Evolutionary conservation across 2,113 vertebrate species (phyloP).

Genomic region (Dasyprocta punctata): DNA sequence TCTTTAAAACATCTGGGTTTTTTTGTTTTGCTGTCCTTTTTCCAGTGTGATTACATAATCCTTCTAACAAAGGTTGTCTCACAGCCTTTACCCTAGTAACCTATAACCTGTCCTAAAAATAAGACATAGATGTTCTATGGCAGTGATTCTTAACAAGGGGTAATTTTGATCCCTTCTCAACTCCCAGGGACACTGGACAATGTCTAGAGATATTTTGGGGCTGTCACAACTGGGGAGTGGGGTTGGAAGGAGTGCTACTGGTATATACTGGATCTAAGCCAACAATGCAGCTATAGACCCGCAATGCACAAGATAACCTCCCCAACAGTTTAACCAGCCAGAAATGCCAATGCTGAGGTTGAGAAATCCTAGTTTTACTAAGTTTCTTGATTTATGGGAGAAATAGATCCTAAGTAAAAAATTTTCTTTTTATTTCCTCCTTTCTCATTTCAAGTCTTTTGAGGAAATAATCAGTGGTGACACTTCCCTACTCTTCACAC

Average conservation of each 20-base stretch:
- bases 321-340: not conserved
- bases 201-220: conserved; percentile 1
- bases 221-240: not conserved
- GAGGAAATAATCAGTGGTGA: not conserved
- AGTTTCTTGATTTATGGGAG: conserved; percentile 28
- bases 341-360: not conserved
- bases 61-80: conserved; percentile 23
- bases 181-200: not conserved
- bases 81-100: not conserved
- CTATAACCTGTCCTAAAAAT: conserved; percentile 1
- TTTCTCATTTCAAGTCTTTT: conserved; percentile 39
- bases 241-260: not conserved
- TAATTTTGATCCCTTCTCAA: not conserved
- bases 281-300: not conserved
- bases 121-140: not conserved
- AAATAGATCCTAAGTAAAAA: conserved; percentile 11
- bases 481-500: not conserved
- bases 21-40: not conserved
- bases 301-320: not conserved
- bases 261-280: not conserved
- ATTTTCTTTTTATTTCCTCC: conserved; percentile 2
- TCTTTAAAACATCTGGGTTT: conserved; percentile 13
- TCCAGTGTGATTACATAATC: not conserved
- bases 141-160: not conserved
- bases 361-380: not conserved